A percentile compares a stretch with the other conserved stretches of the same genome.
These are phyloP conservation scores for Rhynchophorus ferrugineus DNA, from an alignment of 1,140 invertebrate species.

Conservation along the genomic window DNA sequence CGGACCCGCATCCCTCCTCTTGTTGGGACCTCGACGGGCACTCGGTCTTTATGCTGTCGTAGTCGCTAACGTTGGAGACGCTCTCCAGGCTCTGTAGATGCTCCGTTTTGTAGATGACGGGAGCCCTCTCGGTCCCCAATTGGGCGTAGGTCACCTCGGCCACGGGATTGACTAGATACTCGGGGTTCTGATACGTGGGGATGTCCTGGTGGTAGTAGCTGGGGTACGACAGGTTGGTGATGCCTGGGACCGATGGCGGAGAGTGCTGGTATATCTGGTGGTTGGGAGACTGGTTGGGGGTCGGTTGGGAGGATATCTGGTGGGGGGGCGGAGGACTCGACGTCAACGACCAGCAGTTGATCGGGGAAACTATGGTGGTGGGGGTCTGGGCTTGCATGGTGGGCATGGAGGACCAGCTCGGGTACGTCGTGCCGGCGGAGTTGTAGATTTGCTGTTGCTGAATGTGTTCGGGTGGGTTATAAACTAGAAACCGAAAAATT, in stretches of 20 bases:
- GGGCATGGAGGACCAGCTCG: conserved; percentile 33
- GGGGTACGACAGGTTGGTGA: conserved; percentile 37
- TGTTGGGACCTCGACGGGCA: conserved; percentile 11
- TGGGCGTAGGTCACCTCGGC: conserved; percentile 33
- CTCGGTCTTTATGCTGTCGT: conserved; percentile 19
- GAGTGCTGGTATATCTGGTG: conserved; percentile 38
- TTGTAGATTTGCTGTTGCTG: conserved; percentile 33
- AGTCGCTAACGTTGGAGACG: conserved; percentile 17
- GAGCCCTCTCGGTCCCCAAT: conserved; percentile 22
- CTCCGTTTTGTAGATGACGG: conserved; percentile 30
- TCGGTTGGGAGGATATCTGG: conserved; percentile 33
- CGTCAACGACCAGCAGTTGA: conserved; percentile 39
- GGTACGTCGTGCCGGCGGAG: conserved; percentile 31
- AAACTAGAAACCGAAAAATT: conserved; percentile 28
- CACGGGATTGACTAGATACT: conserved; percentile 31
- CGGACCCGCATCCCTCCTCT: conserved; percentile 26
- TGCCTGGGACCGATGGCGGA: conserved; percentile 29
- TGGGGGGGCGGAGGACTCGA: conserved; percentile 37
- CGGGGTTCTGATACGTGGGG: conserved; percentile 34
- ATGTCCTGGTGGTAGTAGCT: conserved; percentile 38
- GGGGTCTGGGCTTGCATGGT: conserved; percentile 35
- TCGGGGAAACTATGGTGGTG: conserved; percentile 32
- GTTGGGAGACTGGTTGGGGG: conserved; percentile 38
- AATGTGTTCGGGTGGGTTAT: conserved; percentile 39
- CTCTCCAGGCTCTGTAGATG: conserved; percentile 13